Evolutionary conservation across 1,140 invertebrate species (phyloP).

Genomic region (Drosophila murphyi): DNA sequence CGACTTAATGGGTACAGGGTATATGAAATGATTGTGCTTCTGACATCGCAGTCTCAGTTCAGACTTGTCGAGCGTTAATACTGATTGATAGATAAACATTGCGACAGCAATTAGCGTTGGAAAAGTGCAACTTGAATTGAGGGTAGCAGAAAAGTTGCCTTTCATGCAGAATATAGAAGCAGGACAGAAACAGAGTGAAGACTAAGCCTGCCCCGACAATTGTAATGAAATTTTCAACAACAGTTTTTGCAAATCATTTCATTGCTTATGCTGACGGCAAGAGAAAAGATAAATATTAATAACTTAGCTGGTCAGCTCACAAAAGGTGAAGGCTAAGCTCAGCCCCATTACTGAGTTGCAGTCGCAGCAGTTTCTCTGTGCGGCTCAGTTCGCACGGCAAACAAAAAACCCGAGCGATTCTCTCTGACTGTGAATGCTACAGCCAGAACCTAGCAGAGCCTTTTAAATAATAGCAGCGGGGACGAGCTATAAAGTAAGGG

Average conservation of each 20-base stretch:
- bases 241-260: conserved; percentile 78
- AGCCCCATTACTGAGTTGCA: conserved; percentile 23
- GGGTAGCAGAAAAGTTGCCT: conserved; percentile 15
- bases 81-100: conserved; percentile 39
- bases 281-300: conserved; percentile 78
- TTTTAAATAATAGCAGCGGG: conserved; percentile 65
- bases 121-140: conserved; percentile 2
- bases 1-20: neutral
- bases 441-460: conserved; percentile 44
- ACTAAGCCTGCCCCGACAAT: conserved; percentile 45
- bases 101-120: conserved; percentile 39
- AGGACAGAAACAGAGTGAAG: neutral
- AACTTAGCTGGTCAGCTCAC: conserved; percentile 60
- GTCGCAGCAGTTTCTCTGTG: conserved; percentile 33
- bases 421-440: conserved; percentile 18
- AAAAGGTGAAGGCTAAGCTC: conserved; percentile 75
- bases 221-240: conserved; percentile 74
- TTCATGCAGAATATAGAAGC: conserved; percentile 25
- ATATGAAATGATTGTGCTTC: conserved; percentile 2
- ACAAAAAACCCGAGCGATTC: conserved; percentile 29
- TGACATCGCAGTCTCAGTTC: neutral
- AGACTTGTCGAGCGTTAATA: conserved; percentile 10
- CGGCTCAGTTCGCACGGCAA: conserved; percentile 46
- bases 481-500: conserved; percentile 35
- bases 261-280: conserved; percentile 58